A percentile compares a stretch with the other conserved stretches of the same genome.
phyloP scores from a whole-genome alignment of 2,888 invertebrate genomes.

The Aphelenchoides bicaudatus region DNA sequence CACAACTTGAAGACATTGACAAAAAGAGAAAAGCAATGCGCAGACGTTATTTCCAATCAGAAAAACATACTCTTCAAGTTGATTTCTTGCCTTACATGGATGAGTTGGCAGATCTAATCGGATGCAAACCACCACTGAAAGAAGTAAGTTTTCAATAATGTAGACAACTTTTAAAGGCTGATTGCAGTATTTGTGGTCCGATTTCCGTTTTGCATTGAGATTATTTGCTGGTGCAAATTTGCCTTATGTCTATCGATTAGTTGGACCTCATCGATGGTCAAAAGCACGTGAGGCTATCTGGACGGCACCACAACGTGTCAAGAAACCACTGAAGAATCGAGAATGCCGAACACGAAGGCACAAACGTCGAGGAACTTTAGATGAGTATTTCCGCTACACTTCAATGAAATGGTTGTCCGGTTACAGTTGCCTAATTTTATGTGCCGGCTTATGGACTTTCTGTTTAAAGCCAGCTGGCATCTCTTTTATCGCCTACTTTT shows the following conservation, averaged over 20 bases:
- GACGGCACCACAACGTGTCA: constrained; percentile 46
- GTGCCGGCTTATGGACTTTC: constrained; percentile 41
- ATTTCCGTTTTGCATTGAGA: constrained; percentile 46
- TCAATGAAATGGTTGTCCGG: constrained; percentile 50
- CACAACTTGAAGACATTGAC: constrained; percentile 43
- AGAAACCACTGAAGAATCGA: constrained; percentile 44
- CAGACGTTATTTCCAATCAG: constrained; percentile 49
- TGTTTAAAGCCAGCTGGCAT: constrained; percentile 37
- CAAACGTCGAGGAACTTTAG: constrained; percentile 50
- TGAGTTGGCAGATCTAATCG: constrained; percentile 51
- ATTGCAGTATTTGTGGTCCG: constrained; percentile 38
- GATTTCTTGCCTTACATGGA: constrained; percentile 58
- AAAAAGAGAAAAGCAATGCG: constrained; percentile 45
- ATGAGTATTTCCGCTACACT: constrained; percentile 57
- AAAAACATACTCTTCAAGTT: constrained; percentile 56
- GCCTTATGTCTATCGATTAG: constrained; percentile 54
- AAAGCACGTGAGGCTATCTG: constrained; percentile 45
- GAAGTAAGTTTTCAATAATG: constrained; percentile 30
- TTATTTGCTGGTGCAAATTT: constrained; percentile 54
- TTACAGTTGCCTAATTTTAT: constrained; percentile 37
- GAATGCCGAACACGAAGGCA: constrained; percentile 49
- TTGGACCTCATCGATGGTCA: constrained; percentile 49
- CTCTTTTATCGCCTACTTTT: constrained; percentile 41
- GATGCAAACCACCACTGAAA: constrained; percentile 46
- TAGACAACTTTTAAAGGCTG: background rate